Percentiles rank a stretch among this genome's conserved stretches.
phyloP scores from a whole-genome alignment of 2,797 vertebrate species.

The Odontamblyopus lacepedii region DNA sequence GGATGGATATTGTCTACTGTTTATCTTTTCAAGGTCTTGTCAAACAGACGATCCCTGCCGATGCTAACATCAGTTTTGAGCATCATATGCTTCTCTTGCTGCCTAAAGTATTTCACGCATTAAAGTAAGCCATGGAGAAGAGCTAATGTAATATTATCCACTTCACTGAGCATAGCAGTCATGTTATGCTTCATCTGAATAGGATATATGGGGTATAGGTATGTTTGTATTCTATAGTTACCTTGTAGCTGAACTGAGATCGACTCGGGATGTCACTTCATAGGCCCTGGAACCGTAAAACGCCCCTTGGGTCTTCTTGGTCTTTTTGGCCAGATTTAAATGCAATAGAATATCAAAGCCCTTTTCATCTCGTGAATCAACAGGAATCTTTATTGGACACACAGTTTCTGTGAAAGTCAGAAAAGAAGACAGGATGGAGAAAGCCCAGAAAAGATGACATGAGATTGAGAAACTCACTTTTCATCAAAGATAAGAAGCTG shows the following conservation, averaged over 20 bases:
- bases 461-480: neutral
- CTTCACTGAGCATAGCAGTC: neutral
- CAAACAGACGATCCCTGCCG: neutral
- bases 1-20: neutral
- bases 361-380: conserved; percentile 92
- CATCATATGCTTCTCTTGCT: neutral
- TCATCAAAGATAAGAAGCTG: neutral
- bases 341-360: conserved; percentile 94
- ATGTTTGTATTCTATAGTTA: conserved; percentile 48
- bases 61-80: neutral
- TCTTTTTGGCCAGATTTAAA: conserved; percentile 91
- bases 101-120: neutral
- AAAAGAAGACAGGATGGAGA: conserved; percentile 2
- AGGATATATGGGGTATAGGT: neutral
- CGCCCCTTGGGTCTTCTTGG: conserved; percentile 88
- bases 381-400: conserved; percentile 89
- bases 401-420: conserved; percentile 86
- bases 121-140: neutral
- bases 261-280: conserved; percentile 85
- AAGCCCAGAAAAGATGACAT: neutral
- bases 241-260: conserved; percentile 92
- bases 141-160: neutral
- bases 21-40: too few species aligned
- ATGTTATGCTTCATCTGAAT: neutral
- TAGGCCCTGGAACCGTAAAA: conserved; percentile 87